Evolutionary conservation across 2,888 invertebrate species (phyloP), one percentile per base, ranked within the genome.

Genomic region (Antheraea assamensis): DNA sequence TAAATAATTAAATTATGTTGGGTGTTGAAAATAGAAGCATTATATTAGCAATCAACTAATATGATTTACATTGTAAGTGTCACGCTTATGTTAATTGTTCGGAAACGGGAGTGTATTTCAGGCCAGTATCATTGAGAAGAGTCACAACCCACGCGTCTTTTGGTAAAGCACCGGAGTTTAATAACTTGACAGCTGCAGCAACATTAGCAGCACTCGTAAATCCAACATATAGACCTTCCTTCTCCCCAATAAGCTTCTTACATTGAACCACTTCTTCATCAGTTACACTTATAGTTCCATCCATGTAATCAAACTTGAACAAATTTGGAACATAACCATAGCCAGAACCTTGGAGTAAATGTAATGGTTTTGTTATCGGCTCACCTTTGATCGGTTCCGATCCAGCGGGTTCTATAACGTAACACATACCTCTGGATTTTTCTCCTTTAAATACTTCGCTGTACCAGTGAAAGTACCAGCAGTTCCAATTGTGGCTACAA

Each of bases 81-180:
- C n/a, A n/a, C n/a, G n/a, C n/a, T n/a, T n/a, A n/a, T n/a, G n/a
- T n/a, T n/a, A n/a, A n/a, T n/a, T n/a, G n/a, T n/a, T n/a, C n/a
- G n/a, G n/a, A n/a, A n/a, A n/a, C n/a, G n/a, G 92, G 91, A 1
- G 92, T 91, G 78, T 94, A 94, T 77, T 94, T 94, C 30, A 94
- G 82, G 0, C 94, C 94, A 0, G 87, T 85, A 75, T 94, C 94
- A 72, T 89, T 90, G 3, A 94, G 88, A 5, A 87, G 58, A 13
- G 94, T 94, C 4, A 93, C 92, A 1, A 94, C 89, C 91, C 94
- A 94, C 2, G 94, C 86, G 76, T 93, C 90, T 52, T 87, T 78
- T 1, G 92, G 90, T 31, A 94, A 76, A 73, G 80, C 78, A 0
- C 94, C 94, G 2, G 93, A 93, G 68, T 90, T 80, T 74, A 94